Percentiles rank a stretch among this genome's conserved stretches.
Evolutionary conservation across 2,888 invertebrate genomes (phyloP).

Genomic region (Chloromyia formosa): DNA sequence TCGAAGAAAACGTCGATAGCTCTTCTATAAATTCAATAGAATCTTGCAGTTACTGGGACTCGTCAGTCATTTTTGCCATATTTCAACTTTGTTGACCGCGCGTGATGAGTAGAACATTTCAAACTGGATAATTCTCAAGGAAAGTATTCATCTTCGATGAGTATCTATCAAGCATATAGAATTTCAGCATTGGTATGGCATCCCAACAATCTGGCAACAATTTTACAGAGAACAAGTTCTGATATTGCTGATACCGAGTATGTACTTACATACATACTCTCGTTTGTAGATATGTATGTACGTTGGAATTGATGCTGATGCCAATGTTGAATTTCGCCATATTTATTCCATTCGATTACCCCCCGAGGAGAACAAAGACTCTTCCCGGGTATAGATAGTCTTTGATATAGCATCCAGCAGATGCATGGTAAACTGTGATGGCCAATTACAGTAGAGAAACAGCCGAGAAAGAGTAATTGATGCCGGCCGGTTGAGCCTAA

Average conservation of each 20-base stretch:
- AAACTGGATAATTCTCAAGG: too few relatives aligned
- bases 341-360: slow-evolving; percentile 37
- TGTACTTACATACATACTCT: too few relatives aligned
- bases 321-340: slow-evolving; percentile 21
- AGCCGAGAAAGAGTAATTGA: slow-evolving; percentile 30
- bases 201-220: slow-evolving; percentile 24
- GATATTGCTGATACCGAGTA: slow-evolving; percentile 1
- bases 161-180: too few relatives aligned
- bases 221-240: slow-evolving; percentile 2
- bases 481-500: not conserved
- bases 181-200: not conserved
- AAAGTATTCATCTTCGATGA: too few relatives aligned
- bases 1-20: too few relatives aligned
- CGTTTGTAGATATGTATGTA: too few relatives aligned
- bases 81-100: too few relatives aligned
- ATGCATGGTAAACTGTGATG: slow-evolving; percentile 6
- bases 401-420: not conserved
- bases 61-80: too few relatives aligned
- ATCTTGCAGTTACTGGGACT: too few relatives aligned
- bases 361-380: slow-evolving; percentile 32
- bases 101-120: too few relatives aligned
- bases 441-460: slow-evolving; percentile 22
- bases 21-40: too few relatives aligned
- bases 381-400: not conserved
- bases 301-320: not conserved